Evolutionary conservation across 2,888 invertebrate genomes (phyloP), one percentile per base, ranked within the genome.

Genomic region (Cantharis lateralis): DNA sequence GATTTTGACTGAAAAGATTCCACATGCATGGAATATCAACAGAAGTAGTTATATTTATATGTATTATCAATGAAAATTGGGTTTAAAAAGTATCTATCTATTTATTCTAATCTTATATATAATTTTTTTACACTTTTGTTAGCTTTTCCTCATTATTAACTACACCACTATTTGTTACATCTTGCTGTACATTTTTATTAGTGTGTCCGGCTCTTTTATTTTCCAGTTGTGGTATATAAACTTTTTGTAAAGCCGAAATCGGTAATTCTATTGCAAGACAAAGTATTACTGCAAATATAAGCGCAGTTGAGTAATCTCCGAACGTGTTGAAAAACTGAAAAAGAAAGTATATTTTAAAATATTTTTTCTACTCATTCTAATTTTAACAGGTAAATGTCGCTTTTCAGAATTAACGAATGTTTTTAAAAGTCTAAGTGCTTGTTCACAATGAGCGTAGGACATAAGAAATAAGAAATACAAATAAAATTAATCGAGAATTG

Each of bases 211-310:
- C 64, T 64, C 48, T 48, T n/a, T 48, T 48, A n/a, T n/a, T 48
- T 48, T n/a, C 48, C 10, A 64, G 11, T 64, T 64, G 64, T 15
- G 73, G 73, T 13, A 72, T 16, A 24, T 24, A 16, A 15, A 61
- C 10, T 16, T 72, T 80, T 32, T 76, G 76, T 20, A 80, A 28
- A 11, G 74, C 76, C 7, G 76, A 77, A 11, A 72, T 71, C 1
- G 80, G 80, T 72, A 80, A 62, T 66, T 80, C 80, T 5, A 80
- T 24, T 24, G 64, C 24, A 9, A 80, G 20, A 62, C 76, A 78
- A 3, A 78, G 62, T 9, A 78, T 9, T 10, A 70, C 3, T 16
- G 15, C 74, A n/a, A 70, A 18, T 18, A 32, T 7, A 63, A 28
- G 62, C 16, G 70, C 0, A 10, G 20, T 10, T 11, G 18, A 2